Evolutionary conservation across 2,113 vertebrate species (phyloP).

Genomic region (Aepyceros melampus): DNA sequence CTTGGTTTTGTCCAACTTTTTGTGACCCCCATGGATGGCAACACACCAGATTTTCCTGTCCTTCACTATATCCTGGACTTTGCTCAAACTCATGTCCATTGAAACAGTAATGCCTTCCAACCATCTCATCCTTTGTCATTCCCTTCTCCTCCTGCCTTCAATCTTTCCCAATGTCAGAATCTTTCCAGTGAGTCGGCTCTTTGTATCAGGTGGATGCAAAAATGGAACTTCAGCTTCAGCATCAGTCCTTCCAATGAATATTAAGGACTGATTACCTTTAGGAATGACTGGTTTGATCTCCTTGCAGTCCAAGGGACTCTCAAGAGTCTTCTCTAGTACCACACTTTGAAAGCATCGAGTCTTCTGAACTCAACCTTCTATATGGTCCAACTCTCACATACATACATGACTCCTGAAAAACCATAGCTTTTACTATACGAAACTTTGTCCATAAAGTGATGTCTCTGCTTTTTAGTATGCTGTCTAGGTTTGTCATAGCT

Average conservation of each 20-base stretch:
- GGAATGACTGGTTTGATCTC: background rate
- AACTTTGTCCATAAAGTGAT: background rate
- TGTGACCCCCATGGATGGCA: background rate
- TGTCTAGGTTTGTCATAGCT: background rate
- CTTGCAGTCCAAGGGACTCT: background rate
- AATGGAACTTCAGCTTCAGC: background rate
- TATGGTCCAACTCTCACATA: background rate
- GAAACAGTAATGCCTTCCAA: background rate
- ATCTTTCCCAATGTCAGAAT: background rate
- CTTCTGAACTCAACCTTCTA: background rate
- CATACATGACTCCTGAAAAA: background rate
- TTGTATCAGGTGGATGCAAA: background rate
- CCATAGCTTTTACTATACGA: background rate
- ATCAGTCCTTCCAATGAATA: background rate
- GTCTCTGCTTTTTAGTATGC: background rate
- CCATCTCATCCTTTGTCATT: background rate
- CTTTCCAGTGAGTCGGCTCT: background rate
- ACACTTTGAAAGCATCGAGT: background rate
- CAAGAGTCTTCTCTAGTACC: background rate
- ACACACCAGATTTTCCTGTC: background rate
- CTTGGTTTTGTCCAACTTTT: background rate
- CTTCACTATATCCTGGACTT: background rate
- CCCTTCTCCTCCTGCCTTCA: background rate
- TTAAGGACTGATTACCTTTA: background rate
- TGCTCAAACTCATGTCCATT: background rate